phyloP scores from a whole-genome alignment of 2,113 vertebrate species.

The Cavia porcellus region DNA sequence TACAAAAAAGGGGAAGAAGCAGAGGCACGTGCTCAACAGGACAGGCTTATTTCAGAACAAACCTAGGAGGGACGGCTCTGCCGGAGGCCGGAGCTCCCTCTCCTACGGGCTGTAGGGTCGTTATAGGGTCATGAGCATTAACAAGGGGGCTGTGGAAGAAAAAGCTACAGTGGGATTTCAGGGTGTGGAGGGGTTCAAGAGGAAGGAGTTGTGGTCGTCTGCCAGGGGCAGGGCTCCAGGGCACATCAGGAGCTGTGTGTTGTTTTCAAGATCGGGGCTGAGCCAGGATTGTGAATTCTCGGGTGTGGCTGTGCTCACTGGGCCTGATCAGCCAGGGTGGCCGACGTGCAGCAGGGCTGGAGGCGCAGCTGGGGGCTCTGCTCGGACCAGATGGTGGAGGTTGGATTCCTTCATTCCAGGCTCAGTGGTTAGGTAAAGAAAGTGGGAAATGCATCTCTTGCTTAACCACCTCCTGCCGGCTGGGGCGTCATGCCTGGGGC shows the following conservation, averaged over 20 bases:
- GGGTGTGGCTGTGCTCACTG: background rate
- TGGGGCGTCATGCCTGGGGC: too few species aligned
- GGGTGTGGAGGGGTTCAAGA: background rate
- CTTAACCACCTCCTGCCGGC: background rate
- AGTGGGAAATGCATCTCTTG: background rate
- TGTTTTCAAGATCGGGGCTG: background rate
- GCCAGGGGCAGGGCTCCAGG: background rate
- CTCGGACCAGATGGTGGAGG: background rate
- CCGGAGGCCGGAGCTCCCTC: background rate
- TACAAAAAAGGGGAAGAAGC: background rate
- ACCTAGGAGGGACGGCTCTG: background rate
- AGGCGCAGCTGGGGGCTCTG: background rate
- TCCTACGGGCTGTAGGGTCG: background rate
- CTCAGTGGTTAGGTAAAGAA: background rate
- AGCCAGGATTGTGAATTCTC: background rate
- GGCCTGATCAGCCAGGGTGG: background rate
- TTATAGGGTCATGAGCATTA: background rate
- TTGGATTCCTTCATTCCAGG: background rate
- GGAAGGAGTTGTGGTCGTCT: background rate
- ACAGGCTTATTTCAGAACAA: background rate
- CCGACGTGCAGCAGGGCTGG: background rate
- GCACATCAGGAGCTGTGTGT: background rate
- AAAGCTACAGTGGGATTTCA: background rate
- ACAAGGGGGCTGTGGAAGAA: background rate
- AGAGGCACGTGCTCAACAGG: background rate